These are phyloP conservation scores for Lasioglossum marginatum DNA, from an alignment of 2,888 invertebrate genomes.

Conservation along the genomic window DNA sequence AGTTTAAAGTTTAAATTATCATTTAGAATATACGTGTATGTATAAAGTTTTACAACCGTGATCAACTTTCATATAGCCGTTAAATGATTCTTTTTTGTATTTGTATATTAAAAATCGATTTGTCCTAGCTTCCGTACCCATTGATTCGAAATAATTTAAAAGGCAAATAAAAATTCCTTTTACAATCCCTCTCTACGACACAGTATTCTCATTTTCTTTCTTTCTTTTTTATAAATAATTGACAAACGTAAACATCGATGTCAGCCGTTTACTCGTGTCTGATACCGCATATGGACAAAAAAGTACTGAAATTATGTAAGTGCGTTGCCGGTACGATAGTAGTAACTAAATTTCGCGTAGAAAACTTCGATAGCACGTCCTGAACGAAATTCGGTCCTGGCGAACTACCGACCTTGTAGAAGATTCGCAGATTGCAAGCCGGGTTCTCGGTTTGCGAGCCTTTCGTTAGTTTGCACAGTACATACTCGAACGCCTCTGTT, in stretches of 20 bases:
- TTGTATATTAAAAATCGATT: constrained; percentile 48
- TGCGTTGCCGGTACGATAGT: constrained; percentile 92
- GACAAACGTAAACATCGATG: constrained; percentile 69
- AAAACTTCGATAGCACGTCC: constrained; percentile 80
- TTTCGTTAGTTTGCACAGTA: constrained; percentile 86
- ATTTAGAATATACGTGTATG: constrained; percentile 49
- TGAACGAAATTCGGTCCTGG: constrained; percentile 84
- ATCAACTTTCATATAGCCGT: constrained; percentile 48
- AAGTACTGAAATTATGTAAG: constrained; percentile 92
- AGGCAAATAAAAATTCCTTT: constrained; percentile 50
- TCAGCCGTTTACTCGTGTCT: constrained; percentile 87
- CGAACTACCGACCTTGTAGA: constrained; percentile 89
- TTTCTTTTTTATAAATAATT: constrained; percentile 66
- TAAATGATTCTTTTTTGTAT: constrained; percentile 33
- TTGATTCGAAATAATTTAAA: constrained; percentile 54
- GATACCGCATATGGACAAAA: constrained; percentile 93
- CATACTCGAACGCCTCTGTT: constrained; percentile 86
- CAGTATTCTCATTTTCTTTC: constrained; percentile 49
- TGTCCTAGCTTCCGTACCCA: constrained; percentile 36
- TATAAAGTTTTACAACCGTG: constrained; percentile 54
- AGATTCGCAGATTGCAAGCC: constrained; percentile 91
- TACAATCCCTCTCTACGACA: constrained; percentile 38
- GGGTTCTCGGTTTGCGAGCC: constrained; percentile 85
- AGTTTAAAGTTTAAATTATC: constrained; percentile 50
- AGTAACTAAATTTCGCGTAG: constrained; percentile 86